phyloP scores from a whole-genome alignment of 2,113 vertebrate species.

The Mastomys coucha region DNA sequence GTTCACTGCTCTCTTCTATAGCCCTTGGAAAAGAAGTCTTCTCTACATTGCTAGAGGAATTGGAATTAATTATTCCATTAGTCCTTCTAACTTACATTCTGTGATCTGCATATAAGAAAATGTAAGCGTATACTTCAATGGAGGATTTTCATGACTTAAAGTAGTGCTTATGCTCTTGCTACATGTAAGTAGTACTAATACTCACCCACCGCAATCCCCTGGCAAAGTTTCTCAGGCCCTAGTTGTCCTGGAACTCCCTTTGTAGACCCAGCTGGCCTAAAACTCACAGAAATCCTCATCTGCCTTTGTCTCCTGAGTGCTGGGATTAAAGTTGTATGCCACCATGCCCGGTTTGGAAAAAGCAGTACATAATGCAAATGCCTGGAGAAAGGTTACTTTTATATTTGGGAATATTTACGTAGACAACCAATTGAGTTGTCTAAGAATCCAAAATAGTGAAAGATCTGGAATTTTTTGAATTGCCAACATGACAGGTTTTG shows the following conservation, averaged over 20 bases:
- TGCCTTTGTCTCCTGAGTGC: neutral
- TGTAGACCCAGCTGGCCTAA: neutral
- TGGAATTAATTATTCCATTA: neutral
- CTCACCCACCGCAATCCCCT: neutral
- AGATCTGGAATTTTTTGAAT: neutral
- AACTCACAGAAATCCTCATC: neutral
- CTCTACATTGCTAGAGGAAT: slow-evolving; percentile 24
- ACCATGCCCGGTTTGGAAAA: neutral
- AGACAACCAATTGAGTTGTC: neutral
- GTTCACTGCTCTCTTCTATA: slow-evolving; percentile 17
- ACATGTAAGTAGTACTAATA: neutral
- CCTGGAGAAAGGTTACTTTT: neutral
- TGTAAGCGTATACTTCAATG: neutral
- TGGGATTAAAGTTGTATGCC: neutral
- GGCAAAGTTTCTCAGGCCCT: neutral
- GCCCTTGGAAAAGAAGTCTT: neutral
- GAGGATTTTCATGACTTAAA: slow-evolving; percentile 16
- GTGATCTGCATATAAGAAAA: neutral
- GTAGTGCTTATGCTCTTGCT: slow-evolving; percentile 43
- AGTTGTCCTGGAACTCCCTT: neutral
- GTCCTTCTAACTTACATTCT: neutral
- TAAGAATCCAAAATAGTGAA: neutral
- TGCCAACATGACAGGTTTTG: neutral
- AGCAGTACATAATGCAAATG: neutral
- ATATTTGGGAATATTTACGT: neutral